Conservation (phyloP, 2,113 vertebrate species). For the Urocynchramus pylzowi region DNA sequence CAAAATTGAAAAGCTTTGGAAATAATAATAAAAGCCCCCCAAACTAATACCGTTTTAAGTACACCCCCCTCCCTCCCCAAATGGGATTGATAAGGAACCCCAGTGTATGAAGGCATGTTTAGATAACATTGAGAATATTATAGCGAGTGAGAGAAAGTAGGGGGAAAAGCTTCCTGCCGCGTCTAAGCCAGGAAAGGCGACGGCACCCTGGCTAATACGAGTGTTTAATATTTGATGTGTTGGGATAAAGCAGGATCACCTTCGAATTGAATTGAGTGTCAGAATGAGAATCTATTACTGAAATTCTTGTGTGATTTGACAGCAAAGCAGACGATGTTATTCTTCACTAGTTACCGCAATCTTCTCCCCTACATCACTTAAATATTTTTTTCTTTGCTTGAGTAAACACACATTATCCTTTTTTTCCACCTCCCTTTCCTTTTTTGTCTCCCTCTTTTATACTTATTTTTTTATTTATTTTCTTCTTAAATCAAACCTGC, state of each 20-base stretch:
- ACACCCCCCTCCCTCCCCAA: conserved; percentile 62
- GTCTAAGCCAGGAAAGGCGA: conserved; percentile 91
- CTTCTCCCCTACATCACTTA: conserved; percentile 89
- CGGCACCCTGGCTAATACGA: conserved; percentile 98
- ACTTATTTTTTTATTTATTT: conserved; percentile 48
- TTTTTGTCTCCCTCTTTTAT: conserved; percentile 67
- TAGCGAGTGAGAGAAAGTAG: conserved; percentile 75
- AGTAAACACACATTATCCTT: conserved; percentile 94
- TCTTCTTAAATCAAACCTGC: conserved; percentile 68
- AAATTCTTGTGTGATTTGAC: conserved; percentile 95
- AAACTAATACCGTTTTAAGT: conserved; percentile 81
- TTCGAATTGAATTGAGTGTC: conserved; percentile 99
- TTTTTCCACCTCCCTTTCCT: conserved; percentile 71
- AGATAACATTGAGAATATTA: conserved; percentile 97
- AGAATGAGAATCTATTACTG: conserved; percentile 99
- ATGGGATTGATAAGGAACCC: conserved; percentile 80
- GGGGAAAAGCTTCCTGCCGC: conserved; percentile 68
- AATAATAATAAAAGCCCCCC: conserved; percentile 72
- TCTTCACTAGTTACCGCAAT: conserved; percentile 90
- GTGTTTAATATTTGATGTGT: conserved; percentile 99
- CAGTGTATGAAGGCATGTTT: conserved; percentile 82
- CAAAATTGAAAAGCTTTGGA: conserved; percentile 85
- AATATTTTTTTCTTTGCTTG: conserved; percentile 97
- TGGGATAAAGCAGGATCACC: conserved; percentile 99
- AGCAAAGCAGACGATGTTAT: conserved; percentile 92